phyloP scores from a whole-genome alignment of 2,888 invertebrate species.

The Dryobotodes eremita region DNA sequence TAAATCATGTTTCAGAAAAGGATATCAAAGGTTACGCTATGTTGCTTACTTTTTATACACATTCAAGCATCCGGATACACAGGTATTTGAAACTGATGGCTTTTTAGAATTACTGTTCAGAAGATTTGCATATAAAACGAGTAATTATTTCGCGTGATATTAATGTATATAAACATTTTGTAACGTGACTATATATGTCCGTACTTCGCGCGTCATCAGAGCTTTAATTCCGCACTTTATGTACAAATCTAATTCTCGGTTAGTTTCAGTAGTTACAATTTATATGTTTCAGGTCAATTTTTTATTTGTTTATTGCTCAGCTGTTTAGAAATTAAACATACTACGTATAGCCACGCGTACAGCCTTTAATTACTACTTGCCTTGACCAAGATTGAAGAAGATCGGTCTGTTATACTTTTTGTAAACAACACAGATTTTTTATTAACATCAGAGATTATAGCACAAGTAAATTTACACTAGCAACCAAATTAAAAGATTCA shows the following conservation, averaged over 20 bases:
- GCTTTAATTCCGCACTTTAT: slow-evolving; percentile 6
- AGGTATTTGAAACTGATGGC: slow-evolving; percentile 62
- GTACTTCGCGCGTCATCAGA: not conserved
- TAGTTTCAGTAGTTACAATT: not conserved
- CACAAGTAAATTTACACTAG: not conserved
- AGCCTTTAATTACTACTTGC: not conserved
- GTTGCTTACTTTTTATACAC: slow-evolving; percentile 65
- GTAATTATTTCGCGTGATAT: slow-evolving; percentile 11
- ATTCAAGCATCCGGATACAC: slow-evolving; percentile 61
- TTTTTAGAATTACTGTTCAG: slow-evolving; percentile 2
- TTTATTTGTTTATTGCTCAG: no score
- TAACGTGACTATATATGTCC: not conserved
- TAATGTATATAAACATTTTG: slow-evolving; percentile 18
- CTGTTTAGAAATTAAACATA: not conserved
- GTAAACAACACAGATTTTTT: not conserved
- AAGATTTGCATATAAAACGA: slow-evolving; percentile 49
- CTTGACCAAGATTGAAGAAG: not conserved
- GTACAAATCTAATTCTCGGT: slow-evolving; percentile 21
- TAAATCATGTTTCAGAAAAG: slow-evolving; percentile 64
- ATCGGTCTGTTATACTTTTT: not conserved
- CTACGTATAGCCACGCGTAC: not conserved
- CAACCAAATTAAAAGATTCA: not conserved
- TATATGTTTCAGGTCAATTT: no score
- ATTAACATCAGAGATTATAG: not conserved
- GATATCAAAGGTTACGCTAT: slow-evolving; percentile 62